A percentile compares a stretch with the other conserved stretches of the same genome.
These are phyloP conservation scores for Notarius lentiginosus DNA, from an alignment of 2,113 vertebrate species.

Conservation along the genomic window DNA sequence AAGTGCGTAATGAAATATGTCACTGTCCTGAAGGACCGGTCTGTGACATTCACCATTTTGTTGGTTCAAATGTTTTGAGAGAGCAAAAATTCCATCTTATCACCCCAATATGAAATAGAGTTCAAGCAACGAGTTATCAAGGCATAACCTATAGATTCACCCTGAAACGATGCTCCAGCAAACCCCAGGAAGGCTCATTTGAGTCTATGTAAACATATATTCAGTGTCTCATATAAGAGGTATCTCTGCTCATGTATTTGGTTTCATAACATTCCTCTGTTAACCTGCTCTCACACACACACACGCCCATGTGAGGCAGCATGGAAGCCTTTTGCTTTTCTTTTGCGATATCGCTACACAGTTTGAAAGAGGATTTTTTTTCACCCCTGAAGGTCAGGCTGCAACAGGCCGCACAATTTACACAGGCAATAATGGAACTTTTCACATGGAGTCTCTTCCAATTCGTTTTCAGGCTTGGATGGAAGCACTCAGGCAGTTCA, in stretches of 20 bases:
- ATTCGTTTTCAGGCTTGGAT: constrained; percentile 57
- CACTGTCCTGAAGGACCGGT: background rate
- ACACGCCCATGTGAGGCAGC: constrained; percentile 67
- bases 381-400: constrained; percentile 63
- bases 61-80: background rate
- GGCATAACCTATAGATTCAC: background rate
- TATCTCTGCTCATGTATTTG: constrained; percentile 55
- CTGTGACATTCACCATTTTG: background rate
- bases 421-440: constrained; percentile 46
- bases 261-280: constrained; percentile 48
- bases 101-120: background rate
- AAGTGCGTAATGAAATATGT: background rate
- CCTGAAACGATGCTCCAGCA: constrained; percentile 14
- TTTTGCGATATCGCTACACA: constrained; percentile 71
- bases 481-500: constrained; percentile 66
- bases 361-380: constrained; percentile 71
- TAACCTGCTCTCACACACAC: background rate
- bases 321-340: constrained; percentile 64
- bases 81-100: background rate
- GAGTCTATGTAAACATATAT: constrained; percentile 54
- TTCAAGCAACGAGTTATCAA: background rate
- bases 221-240: constrained; percentile 54
- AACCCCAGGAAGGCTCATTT: constrained; percentile 49
- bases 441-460: constrained; percentile 56
- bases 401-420: constrained; percentile 46